phyloP scores from a whole-genome alignment of 2,888 invertebrate species.

The Idaea straminata region DNA sequence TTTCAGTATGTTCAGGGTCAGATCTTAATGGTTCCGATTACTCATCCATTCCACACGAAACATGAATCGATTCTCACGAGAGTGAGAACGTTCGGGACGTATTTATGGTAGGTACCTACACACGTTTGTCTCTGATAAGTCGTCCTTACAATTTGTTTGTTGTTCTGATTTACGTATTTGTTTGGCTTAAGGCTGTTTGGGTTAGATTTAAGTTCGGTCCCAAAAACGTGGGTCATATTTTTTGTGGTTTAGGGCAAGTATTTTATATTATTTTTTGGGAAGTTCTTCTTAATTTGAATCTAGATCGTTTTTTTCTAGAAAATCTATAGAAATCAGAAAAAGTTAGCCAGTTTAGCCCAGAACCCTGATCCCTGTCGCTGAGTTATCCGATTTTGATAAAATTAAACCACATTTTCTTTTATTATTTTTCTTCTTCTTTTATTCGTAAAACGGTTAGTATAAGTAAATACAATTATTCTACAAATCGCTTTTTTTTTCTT shows the following conservation, averaged over 20 bases:
- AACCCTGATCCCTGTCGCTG: too few relatives aligned
- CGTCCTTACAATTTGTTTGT: slow-evolving; percentile 33
- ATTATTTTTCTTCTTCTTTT: too few relatives aligned
- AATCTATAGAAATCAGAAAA: too few relatives aligned
- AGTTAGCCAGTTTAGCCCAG: too few relatives aligned
- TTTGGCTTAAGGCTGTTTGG: slow-evolving; percentile 16
- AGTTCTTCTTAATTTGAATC: too few relatives aligned
- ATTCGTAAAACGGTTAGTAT: too few relatives aligned
- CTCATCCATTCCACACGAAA: not conserved
- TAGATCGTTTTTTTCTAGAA: too few relatives aligned
- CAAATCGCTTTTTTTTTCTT: too few relatives aligned
- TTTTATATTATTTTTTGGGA: not conserved
- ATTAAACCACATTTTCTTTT: too few relatives aligned
- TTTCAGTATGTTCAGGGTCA: not conserved
- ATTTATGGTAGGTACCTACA: not conserved
- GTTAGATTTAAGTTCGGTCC: not conserved
- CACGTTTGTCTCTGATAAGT: slow-evolving; percentile 32
- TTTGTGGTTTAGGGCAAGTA: too few relatives aligned
- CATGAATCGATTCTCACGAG: not conserved
- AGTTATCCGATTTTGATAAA: too few relatives aligned
- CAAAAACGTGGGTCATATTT: not conserved
- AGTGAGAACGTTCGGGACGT: not conserved
- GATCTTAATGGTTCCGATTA: not conserved
- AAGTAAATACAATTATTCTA: too few relatives aligned
- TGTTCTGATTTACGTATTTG: slow-evolving; percentile 25